phyloP scores from a whole-genome alignment of 2,113 vertebrate species.

The Narcine bancroftii region DNA sequence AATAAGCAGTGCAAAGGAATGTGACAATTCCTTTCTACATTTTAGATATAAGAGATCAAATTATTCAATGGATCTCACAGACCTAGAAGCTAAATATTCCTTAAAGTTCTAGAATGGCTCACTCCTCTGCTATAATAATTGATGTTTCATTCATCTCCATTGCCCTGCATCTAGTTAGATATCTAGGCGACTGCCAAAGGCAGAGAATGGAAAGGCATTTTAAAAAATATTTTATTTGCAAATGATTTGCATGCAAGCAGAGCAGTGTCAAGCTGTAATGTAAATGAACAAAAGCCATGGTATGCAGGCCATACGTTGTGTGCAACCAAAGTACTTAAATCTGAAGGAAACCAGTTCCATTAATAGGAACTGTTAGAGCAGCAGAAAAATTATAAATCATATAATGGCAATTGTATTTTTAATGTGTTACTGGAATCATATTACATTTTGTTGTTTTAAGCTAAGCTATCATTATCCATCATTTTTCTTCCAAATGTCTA shows the following conservation, averaged over 20 bases:
- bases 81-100: not conserved
- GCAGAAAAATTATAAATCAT: not conserved
- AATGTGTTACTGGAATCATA: not conserved
- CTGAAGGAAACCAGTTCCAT: not conserved
- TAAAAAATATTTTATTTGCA: not conserved
- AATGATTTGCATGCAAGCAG: not conserved
- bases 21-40: not conserved
- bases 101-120: not conserved
- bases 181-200: not conserved
- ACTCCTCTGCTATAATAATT: not conserved
- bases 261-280: not conserved
- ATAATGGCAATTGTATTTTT: not conserved
- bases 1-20: not conserved
- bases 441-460: not conserved
- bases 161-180: constrained; percentile 14
- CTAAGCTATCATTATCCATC: not conserved
- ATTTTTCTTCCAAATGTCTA: not conserved
- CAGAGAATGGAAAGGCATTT: not conserved
- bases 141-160: not conserved
- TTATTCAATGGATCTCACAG: not conserved
- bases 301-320: not conserved
- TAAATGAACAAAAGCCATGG: constrained; percentile 10
- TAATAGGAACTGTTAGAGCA: not conserved
- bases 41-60: not conserved
- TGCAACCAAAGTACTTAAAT: not conserved